These are phyloP conservation scores for Cygnus atratus DNA, from an alignment of 2,113 vertebrate species.

Conservation along the genomic window DNA sequence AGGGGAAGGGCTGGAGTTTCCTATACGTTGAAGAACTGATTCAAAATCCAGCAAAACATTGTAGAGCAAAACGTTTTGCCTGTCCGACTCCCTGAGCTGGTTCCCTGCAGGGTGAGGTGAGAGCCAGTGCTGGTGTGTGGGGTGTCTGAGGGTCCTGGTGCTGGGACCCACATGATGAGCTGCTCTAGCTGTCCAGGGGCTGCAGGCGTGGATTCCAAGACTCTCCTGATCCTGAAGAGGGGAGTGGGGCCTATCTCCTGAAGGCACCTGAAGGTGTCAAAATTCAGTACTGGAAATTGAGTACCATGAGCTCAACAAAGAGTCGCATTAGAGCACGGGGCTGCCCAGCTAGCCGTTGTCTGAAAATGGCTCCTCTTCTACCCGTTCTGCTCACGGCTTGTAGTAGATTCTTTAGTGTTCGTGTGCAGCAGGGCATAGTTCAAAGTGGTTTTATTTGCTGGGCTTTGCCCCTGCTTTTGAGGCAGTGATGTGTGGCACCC, in stretches of 20 bases:
- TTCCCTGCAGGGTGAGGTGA: neutral
- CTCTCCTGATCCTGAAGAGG: neutral
- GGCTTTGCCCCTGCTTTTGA: neutral
- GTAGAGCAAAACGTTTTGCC: neutral
- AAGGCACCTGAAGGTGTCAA: neutral
- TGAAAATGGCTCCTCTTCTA: neutral
- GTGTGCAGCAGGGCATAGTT: fast-evolving
- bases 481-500: neutral
- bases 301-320: neutral
- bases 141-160: too few species aligned
- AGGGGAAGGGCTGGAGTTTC: neutral
- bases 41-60: neutral
- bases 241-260: neutral
- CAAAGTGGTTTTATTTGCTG: neutral
- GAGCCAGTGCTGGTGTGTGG: neutral
- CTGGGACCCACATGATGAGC: neutral
- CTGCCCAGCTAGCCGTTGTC: neutral
- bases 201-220: neutral
- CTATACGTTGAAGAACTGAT: neutral
- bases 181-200: neutral
- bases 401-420: neutral
- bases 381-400: neutral
- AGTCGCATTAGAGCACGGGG: neutral
- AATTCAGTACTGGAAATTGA: neutral
- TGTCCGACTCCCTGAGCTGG: neutral